phyloP scores from a whole-genome alignment of 2,797 vertebrate genomes.

The Oreochromis mossambicus region DNA sequence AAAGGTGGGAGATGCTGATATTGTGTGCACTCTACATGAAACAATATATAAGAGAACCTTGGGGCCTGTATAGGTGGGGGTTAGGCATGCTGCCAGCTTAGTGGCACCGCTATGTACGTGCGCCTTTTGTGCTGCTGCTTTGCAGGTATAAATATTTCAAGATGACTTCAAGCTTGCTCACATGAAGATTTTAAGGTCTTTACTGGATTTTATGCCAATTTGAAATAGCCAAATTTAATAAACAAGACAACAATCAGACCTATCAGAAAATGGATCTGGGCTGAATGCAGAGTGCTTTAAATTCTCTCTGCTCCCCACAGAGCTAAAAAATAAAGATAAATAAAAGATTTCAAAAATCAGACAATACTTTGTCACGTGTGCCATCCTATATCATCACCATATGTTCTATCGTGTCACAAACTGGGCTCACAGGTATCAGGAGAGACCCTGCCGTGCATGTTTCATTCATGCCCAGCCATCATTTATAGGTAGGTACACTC shows the following conservation, averaged over 20 bases:
- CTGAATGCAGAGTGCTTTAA: background rate
- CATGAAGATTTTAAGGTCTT: background rate
- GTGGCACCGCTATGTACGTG: slow-evolving; percentile 4
- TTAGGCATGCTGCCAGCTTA: background rate
- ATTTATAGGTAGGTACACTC: slow-evolving; percentile 29
- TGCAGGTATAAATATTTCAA: slow-evolving; percentile 32
- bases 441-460: slow-evolving; percentile 30
- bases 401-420: slow-evolving; percentile 13
- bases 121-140: background rate
- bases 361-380: background rate
- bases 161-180: background rate
- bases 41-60: background rate
- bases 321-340: background rate
- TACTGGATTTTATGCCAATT: background rate
- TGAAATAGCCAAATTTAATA: background rate
- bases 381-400: background rate
- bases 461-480: slow-evolving; percentile 35
- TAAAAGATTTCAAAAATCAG: background rate
- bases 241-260: background rate
- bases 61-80: background rate
- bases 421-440: slow-evolving; percentile 9
- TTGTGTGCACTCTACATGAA: slow-evolving; percentile 11
- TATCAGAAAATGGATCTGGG: background rate
- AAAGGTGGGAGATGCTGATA: slow-evolving; percentile 52
- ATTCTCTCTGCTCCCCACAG: background rate